A percentile compares a stretch with the other conserved stretches of the same genome.
These are phyloP conservation scores for Ephydatia muelleri DNA, from an alignment of 37 sponge, comb jelly and placozoan genomes.

Conservation along the genomic window DNA sequence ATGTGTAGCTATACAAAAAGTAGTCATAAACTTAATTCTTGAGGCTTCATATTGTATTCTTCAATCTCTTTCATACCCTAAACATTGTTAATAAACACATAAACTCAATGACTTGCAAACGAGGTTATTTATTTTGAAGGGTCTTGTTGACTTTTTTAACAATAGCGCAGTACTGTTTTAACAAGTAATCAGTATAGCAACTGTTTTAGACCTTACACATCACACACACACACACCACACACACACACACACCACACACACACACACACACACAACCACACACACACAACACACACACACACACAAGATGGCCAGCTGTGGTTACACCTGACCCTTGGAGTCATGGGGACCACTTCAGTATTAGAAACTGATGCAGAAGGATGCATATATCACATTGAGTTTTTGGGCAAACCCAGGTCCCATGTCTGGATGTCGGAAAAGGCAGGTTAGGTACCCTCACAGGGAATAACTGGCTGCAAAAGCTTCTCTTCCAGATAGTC, in stretches of 20 bases:
- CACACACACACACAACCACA: not conserved
- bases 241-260: slow-evolving; percentile 5
- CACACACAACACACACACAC: slow-evolving; percentile 6
- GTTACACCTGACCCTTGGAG: slow-evolving; percentile 62
- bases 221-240: slow-evolving; percentile 5
- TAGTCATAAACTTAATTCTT: not conserved
- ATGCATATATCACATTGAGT: slow-evolving; percentile 76
- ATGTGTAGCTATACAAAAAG: not conserved
- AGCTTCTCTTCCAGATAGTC: not conserved
- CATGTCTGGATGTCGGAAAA: slow-evolving; percentile 65
- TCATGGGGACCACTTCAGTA: slow-evolving; percentile 5
- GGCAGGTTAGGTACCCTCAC: not conserved
- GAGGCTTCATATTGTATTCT: not conserved
- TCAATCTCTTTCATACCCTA: too few species aligned
- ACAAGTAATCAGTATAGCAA: too few species aligned
- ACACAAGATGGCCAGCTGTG: slow-evolving; percentile 71
- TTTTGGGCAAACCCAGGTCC: slow-evolving; percentile 57
- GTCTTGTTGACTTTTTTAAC: too few species aligned
- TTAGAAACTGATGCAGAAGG: slow-evolving; percentile 54
- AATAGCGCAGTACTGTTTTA: too few species aligned
- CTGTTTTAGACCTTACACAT: too few species aligned
- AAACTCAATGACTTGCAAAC: too few species aligned
- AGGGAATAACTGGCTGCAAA: not conserved
- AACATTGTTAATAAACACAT: too few species aligned
- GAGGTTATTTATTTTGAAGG: too few species aligned